phyloP scores from a whole-genome alignment of 2,888 invertebrate species.

The Xylophagus ater region DNA sequence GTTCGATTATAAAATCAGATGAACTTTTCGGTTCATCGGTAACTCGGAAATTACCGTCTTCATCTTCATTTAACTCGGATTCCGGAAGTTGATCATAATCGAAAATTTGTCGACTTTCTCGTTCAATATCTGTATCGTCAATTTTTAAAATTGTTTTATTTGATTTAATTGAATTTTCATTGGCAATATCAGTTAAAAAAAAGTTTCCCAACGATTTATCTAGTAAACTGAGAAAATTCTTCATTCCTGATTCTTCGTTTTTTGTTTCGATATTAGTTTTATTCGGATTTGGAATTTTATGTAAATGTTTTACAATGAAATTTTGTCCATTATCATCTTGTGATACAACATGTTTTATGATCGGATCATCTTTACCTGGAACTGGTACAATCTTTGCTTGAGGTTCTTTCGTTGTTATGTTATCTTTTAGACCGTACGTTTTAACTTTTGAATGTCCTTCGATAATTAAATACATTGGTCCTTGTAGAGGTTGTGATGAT shows the following conservation, averaged over 20 bases:
- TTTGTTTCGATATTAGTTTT: slow-evolving; percentile 13
- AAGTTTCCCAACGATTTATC: slow-evolving; percentile 30
- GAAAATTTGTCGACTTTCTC: slow-evolving; percentile 32
- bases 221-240: slow-evolving; percentile 32
- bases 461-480: slow-evolving; percentile 65
- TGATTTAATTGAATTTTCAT: slow-evolving; percentile 6
- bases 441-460: slow-evolving; percentile 80
- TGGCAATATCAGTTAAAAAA: slow-evolving; percentile 25
- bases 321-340: slow-evolving; percentile 23
- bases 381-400: slow-evolving; percentile 38
- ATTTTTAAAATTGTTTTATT: slow-evolving; percentile 22
- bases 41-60: slow-evolving; percentile 9
- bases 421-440: slow-evolving; percentile 55
- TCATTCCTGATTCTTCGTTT: slow-evolving; percentile 20
- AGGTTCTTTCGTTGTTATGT: slow-evolving; percentile 28
- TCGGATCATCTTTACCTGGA: slow-evolving; percentile 30
- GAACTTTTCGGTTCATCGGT: slow-evolving; percentile 4
- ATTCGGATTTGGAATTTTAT: slow-evolving; percentile 23
- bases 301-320: slow-evolving; percentile 36
- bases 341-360: slow-evolving; percentile 27
- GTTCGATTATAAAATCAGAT: too few relatives aligned
- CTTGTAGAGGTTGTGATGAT: slow-evolving; percentile 47
- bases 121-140: slow-evolving; percentile 21
- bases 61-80: slow-evolving; percentile 23
- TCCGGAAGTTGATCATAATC: slow-evolving; percentile 38